Evolutionary conservation across 1,140 invertebrate species (phyloP).

Genomic region (Tribolium castaneum): DNA sequence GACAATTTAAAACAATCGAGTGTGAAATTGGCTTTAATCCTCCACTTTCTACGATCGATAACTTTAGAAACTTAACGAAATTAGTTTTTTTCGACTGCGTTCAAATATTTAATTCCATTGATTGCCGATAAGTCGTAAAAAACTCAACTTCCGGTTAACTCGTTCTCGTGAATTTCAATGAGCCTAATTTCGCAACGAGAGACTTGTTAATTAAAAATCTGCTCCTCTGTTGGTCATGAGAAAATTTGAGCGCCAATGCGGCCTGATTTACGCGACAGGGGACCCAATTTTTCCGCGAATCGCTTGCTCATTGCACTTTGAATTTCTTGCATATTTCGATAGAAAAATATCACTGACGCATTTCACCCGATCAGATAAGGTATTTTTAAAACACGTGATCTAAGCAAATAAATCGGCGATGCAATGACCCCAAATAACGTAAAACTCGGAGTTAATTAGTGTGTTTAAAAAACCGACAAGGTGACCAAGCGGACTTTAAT

Average conservation of each 20-base stretch:
- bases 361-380: not conserved
- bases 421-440: not conserved
- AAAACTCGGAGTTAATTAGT: not conserved
- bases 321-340: not conserved
- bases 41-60: not conserved
- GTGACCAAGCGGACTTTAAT: not conserved
- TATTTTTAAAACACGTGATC: not conserved
- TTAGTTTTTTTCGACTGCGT: not conserved
- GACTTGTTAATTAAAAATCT: too few relatives aligned
- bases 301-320: not conserved
- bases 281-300: not conserved
- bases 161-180: not conserved
- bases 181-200: not conserved
- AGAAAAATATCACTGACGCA: not conserved
- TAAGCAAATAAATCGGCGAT: not conserved
- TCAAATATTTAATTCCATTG: not conserved
- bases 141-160: not conserved
- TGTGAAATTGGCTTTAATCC: not conserved
- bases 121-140: not conserved
- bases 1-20: not conserved
- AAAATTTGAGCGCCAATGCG: too few relatives aligned
- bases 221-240: too few relatives aligned
- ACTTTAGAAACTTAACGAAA: not conserved
- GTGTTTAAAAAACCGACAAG: slow-evolving; percentile 2
- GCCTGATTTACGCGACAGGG: too few relatives aligned